phyloP scores from a whole-genome alignment of 2,888 invertebrate genomes.

The Eristalis pertinax region DNA sequence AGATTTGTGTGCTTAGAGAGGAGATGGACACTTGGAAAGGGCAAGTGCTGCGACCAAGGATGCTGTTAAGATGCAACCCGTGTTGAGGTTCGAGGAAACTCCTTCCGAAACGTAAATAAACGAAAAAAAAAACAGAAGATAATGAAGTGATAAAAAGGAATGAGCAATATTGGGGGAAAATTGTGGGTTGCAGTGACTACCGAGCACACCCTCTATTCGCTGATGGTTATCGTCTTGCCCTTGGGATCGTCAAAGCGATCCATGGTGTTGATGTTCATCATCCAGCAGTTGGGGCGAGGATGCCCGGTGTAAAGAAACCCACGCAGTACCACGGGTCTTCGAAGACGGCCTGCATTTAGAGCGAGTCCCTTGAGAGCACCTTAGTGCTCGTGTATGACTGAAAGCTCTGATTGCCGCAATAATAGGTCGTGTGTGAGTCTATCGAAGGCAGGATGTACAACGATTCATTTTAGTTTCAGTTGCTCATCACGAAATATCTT shows the following conservation, averaged over 20 bases:
- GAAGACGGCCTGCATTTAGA: slow-evolving; percentile 82
- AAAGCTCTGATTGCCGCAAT: slow-evolving; percentile 77
- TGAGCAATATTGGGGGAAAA: slow-evolving; percentile 50
- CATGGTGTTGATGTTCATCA: slow-evolving; percentile 97
- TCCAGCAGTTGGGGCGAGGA: slow-evolving; percentile 95
- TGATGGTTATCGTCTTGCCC: slow-evolving; percentile 94
- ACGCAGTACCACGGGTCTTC: slow-evolving; percentile 92
- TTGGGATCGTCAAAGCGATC: slow-evolving; percentile 99
- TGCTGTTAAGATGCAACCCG: slow-evolving; percentile 54
- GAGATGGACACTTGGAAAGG: background rate
- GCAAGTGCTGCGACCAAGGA: slow-evolving; percentile 35
- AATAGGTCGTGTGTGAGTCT: slow-evolving; percentile 76
- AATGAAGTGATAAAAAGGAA: slow-evolving; percentile 52
- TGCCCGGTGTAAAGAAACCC: slow-evolving; percentile 95
- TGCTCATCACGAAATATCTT: slow-evolving; percentile 77
- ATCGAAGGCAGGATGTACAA: slow-evolving; percentile 74
- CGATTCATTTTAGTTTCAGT: slow-evolving; percentile 56
- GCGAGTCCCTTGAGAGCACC: slow-evolving; percentile 74
- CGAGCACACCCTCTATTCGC: slow-evolving; percentile 83
- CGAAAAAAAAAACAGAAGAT: slow-evolving; percentile 7
- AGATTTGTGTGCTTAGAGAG: slow-evolving; percentile 16
- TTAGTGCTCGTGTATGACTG: slow-evolving; percentile 6
- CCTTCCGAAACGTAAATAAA: slow-evolving; percentile 19
- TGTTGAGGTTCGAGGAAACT: background rate
- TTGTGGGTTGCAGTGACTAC: slow-evolving; percentile 18